Conservation (phyloP, 2,888 invertebrate species). For the Hypselothyrea guttata region DNA sequence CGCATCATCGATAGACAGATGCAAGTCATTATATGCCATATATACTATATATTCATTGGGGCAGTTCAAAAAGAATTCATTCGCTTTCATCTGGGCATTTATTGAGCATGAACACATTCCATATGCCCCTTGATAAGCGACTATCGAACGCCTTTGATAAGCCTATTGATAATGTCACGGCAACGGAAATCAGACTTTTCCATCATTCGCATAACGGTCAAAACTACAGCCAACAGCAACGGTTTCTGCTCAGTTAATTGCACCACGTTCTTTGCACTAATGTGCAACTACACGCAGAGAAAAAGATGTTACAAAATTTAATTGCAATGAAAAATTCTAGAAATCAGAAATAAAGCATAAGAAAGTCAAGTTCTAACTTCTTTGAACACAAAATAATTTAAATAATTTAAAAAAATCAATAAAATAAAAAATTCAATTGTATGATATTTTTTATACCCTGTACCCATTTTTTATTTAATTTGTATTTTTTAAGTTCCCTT, state of each 20-base stretch:
- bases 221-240: conserved; percentile 14
- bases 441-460: too few relatives aligned
- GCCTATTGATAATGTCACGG: conserved; percentile 42
- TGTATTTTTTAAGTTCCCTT: too few relatives aligned
- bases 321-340: too few relatives aligned
- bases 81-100: conserved; percentile 38
- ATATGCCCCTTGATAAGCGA: conserved; percentile 52
- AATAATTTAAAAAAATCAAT: too few relatives aligned
- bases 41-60: not conserved
- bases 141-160: conserved; percentile 53
- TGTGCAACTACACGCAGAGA: conserved; percentile 29
- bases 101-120: conserved; percentile 35
- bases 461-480: too few relatives aligned
- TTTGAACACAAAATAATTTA: too few relatives aligned
- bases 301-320: conserved; percentile 17
- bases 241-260: conserved; percentile 27
- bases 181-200: conserved; percentile 63
- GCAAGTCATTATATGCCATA: not conserved
- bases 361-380: too few relatives aligned
- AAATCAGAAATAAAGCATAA: too few relatives aligned
- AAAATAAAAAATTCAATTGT: too few relatives aligned
- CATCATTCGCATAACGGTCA: conserved; percentile 58
- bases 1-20: conserved; percentile 17
- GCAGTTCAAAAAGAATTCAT: conserved; percentile 34
- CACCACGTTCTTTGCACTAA: conserved; percentile 31